Percentiles rank a stretch among this genome's conserved stretches.
Conservation (phyloP, 2,888 invertebrate species). For the Zhengitettix transpicula region DNA sequence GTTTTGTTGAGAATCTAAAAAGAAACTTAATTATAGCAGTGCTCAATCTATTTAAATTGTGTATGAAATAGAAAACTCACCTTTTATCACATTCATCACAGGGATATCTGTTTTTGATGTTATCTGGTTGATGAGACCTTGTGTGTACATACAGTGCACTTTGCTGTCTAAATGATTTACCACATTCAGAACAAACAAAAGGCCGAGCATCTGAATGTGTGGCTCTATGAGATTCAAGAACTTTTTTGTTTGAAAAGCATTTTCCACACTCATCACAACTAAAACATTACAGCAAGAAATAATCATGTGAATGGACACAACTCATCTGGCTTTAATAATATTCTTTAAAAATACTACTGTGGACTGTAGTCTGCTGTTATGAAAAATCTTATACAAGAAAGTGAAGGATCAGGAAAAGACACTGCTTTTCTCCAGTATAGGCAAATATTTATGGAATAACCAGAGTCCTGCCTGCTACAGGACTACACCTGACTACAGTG, state of each 20-base stretch:
- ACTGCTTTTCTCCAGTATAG: too few species aligned
- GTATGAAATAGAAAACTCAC: slow-evolving; percentile 13
- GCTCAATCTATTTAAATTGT: background rate
- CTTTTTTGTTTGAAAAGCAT: slow-evolving; percentile 34
- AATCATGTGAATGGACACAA: background rate
- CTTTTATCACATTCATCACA: slow-evolving; percentile 41
- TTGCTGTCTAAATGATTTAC: slow-evolving; percentile 37
- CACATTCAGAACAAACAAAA: slow-evolving; percentile 34
- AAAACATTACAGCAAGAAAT: background rate
- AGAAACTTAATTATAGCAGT: background rate
- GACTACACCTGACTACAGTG: too few species aligned
- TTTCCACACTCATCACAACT: slow-evolving; percentile 37
- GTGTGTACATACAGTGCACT: slow-evolving; percentile 36
- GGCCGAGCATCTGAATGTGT: slow-evolving; percentile 34
- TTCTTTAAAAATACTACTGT: too few species aligned
- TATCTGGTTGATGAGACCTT: slow-evolving; percentile 36
- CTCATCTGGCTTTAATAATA: too few species aligned
- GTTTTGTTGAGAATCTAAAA: slow-evolving; percentile 34
- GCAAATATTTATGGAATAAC: too few species aligned
- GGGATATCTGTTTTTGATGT: slow-evolving; percentile 37
- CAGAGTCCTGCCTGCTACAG: too few species aligned
- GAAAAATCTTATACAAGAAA: too few species aligned
- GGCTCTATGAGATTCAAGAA: slow-evolving; percentile 29
- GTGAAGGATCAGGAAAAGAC: too few species aligned
- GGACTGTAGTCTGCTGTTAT: too few species aligned